Percentiles rank a stretch among this genome's conserved stretches.
Conservation (phyloP, 2,888 invertebrate species). For the Hirtodrosophila histrioides region DNA sequence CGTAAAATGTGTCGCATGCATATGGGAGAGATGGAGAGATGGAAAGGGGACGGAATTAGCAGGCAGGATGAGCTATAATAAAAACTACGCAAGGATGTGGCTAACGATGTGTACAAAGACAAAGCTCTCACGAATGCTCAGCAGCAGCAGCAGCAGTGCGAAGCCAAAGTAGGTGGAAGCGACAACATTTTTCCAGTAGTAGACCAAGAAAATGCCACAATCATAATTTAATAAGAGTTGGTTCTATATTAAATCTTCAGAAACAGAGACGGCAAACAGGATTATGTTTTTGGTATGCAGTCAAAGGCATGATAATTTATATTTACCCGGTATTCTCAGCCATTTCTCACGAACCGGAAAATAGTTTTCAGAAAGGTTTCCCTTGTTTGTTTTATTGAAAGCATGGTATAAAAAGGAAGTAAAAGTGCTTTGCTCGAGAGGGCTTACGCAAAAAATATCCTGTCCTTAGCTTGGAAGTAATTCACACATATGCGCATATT, state of each 20-base stretch:
- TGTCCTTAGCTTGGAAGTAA: too few species aligned
- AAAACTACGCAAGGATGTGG: slow-evolving; percentile 75
- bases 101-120: slow-evolving; percentile 71
- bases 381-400: background rate
- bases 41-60: slow-evolving; percentile 42
- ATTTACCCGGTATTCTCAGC: too few species aligned
- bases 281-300: background rate
- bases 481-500: too few species aligned
- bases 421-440: too few species aligned
- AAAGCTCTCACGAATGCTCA: slow-evolving; percentile 31
- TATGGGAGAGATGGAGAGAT: slow-evolving; percentile 33
- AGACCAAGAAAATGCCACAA: slow-evolving; percentile 17
- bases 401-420: too few species aligned
- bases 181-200: slow-evolving; percentile 8
- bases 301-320: too few species aligned
- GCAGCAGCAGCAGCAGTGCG: slow-evolving; percentile 2
- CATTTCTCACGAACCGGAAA: background rate
- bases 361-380: background rate
- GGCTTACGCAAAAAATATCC: too few species aligned
- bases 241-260: slow-evolving; percentile 9
- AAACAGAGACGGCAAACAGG: slow-evolving; percentile 1
- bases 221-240: slow-evolving; percentile 27
- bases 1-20: slow-evolving; percentile 74
- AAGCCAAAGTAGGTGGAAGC: slow-evolving; percentile 12
- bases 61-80: slow-evolving; percentile 66